Evolutionary conservation across 2,888 invertebrate species (phyloP), one percentile per base, ranked within the genome.

Genomic region (Linyphia triangularis): DNA sequence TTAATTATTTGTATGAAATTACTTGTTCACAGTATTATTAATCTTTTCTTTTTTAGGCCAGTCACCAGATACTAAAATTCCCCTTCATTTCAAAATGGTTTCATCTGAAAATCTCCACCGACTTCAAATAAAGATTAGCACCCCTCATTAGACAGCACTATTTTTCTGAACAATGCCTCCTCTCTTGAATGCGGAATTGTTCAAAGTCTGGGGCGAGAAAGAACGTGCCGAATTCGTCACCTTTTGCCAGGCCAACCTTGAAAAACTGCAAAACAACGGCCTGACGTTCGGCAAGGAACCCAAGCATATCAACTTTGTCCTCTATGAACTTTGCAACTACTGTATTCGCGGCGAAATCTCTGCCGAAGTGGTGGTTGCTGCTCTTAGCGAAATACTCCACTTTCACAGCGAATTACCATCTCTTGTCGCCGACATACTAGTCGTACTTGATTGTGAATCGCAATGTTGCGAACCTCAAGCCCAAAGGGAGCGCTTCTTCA

Each of bases 381-480:
- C 95, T 9, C 94, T 98, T 63, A 94, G 94, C 91, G 97, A 98
- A 91, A 94, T 97, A 89, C 94, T 95, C 97, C 93, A 93, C 85
- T 93, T 96, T 90, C 96, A 97, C 93, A 94, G 95, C 90, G 96
- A 96, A 92, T 94, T 97, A 91, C 95, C 97, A 89, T 96, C 97
- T 37, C 95, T 97, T 84, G 94, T 97, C 90, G 94, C 97, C 92
- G 98, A 98, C 93, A 95, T 97, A 86, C 94, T 97, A 89, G 96
- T 96, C 92, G 94, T 97, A 85, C 94, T 97, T 92, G 93, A 98
- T 94, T 95, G 96, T 43, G 97, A 98, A 93, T 96, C 96, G 13
- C 94, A 94, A 72, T 94, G 94, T 59, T 91, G 92, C 89, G 96
- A 96, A 91, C 94, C 95, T 89, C 95, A 95, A 90, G 40, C 40